Percentiles rank a stretch among this genome's conserved stretches.
phyloP scores from a whole-genome alignment of 2,113 vertebrate species.

The Tragulus kanchil region DNA sequence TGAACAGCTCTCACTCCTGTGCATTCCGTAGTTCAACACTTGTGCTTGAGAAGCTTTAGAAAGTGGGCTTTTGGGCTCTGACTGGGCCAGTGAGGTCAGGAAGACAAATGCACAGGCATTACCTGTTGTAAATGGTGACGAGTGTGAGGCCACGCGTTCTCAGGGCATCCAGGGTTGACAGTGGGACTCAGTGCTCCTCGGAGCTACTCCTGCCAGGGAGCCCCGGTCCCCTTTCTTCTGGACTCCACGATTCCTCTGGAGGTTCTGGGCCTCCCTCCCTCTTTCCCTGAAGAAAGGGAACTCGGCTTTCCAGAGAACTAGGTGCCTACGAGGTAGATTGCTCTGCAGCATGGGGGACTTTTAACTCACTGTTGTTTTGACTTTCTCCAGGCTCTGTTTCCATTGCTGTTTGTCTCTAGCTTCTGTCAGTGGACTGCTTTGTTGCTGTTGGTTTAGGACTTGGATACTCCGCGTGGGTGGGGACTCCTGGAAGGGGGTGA shows the following conservation, averaged over 20 bases:
- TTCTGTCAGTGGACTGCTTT: not conserved
- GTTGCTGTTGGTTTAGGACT: not conserved
- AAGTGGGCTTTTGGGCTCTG: not conserved
- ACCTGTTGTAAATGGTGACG: not conserved
- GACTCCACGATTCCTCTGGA: accelerated
- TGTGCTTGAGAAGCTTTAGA: not conserved
- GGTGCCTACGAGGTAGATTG: accelerated
- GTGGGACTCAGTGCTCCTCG: too few relatives aligned
- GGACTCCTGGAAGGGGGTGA: not conserved
- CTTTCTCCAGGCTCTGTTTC: not conserved
- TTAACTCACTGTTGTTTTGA: not conserved
- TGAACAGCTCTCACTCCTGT: accelerated
- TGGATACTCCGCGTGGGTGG: not conserved
- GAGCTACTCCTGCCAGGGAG: not conserved
- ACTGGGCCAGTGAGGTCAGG: too few relatives aligned
- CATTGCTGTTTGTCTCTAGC: not conserved
- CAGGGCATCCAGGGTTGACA: not conserved
- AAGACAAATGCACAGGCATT: not conserved
- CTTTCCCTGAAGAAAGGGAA: not conserved
- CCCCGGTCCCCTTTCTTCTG: too few relatives aligned
- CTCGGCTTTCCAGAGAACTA: accelerated
- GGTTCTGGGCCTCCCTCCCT: not conserved
- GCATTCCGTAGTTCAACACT: not conserved
- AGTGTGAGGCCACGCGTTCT: not conserved
- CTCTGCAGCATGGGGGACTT: accelerated